These are phyloP conservation scores for Mus musculus DNA, from an alignment of 2,113 vertebrate genomes.

Conservation along the genomic window GRCm39 chr13:72684501-72685000, in stretches of 20 bases:
- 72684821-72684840: constrained; percentile 87
- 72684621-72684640: constrained; percentile 36
- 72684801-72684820: constrained; percentile 85
- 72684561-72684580: constrained; percentile 86
- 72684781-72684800: constrained; percentile 86
- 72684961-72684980: constrained; percentile 86
- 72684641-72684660: background rate
- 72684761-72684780: constrained; percentile 87
- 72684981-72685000: constrained; percentile 89
- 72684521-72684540: constrained; percentile 85
- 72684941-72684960: constrained; percentile 89
- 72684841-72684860: constrained; percentile 91
- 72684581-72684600: constrained; percentile 84
- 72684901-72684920: constrained; percentile 88
- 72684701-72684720: background rate
- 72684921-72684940: constrained; percentile 86
- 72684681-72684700: constrained; percentile 41
- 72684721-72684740: constrained; percentile 75
- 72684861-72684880: constrained; percentile 90
- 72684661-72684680: constrained; percentile 20
- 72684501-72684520: constrained; percentile 87
- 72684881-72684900: constrained; percentile 88
- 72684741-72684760: constrained; percentile 84
- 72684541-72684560: constrained; percentile 82
- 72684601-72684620: constrained; percentile 67